Evolutionary conservation across 2,113 vertebrate species (phyloP), one percentile per base, ranked within the genome.

Genomic region (Theropithecus gelada): DNA sequence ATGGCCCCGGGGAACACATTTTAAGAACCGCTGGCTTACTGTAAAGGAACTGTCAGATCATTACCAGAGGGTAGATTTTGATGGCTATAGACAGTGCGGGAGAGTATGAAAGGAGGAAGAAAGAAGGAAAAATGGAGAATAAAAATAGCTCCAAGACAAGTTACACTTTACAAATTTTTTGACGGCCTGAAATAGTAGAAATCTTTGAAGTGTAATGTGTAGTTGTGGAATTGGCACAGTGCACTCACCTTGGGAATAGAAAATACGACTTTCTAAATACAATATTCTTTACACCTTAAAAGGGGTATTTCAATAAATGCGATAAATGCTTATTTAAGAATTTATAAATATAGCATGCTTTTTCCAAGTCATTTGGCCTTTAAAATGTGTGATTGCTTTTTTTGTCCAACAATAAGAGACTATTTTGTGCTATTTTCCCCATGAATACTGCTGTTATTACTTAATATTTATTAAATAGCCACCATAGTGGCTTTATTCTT

Each of bases 401-500:
- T 88, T 61, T 59, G 59, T 89, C 35, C 38, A 52, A 89, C 61
- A 97, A 87, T 94, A 80, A 92, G 48, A 96, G 30, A 79, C 92
- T 93, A 76, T 97, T 97, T 97, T 92, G 87, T 92, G 38, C 30
- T 96, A 97, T 97, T 97, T 97, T 4, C 79, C 92, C 73, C 89
- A 45, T 8, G 61, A 96, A 83, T 93, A 72, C 75, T 43, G 35
- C 20, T 93, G 68, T 76, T 96, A 93, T 94, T 97, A 93, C 86
- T 97, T 97, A 96, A 92, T 95, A 96, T 95, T 95, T 97, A 97
- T 97, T 93, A 96, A 96, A 88, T 92, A 96, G 38, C 32, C 88
- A 96, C 48, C 13, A 57, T 61, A 93, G 89, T 97, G 89, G 18
- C 40, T 98, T 97, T 85, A 83, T 96, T 96, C 68, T 82, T 88